These are phyloP conservation scores for Brachyhypopomus occidentalis DNA, from an alignment of 2,113 vertebrate species.

Conservation along the genomic window DNA sequence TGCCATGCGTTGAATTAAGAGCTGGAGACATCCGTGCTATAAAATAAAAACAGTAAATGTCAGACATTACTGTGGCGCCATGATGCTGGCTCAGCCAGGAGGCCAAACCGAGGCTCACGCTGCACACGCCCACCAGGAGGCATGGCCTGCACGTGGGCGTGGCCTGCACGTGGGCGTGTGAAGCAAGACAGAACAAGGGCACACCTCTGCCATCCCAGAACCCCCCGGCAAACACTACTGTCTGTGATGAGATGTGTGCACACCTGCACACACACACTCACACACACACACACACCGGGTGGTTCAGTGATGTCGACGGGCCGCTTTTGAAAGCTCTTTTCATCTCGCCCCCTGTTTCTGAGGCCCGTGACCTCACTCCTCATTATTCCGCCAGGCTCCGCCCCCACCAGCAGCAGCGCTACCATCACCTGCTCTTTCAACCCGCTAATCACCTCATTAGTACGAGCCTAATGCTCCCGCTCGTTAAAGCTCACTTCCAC, in stretches of 20 bases:
- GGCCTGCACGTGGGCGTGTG: neutral
- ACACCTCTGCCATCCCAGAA: neutral
- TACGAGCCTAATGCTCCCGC: neutral
- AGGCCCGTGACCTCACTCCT: neutral
- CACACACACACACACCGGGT: slow-evolving; percentile 7
- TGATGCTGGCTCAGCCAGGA: no score
- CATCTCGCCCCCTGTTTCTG: slow-evolving; percentile 1
- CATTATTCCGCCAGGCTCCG: neutral
- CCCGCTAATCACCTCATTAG: slow-evolving; percentile 7
- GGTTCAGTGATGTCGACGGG: neutral
- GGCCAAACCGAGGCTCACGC: neutral
- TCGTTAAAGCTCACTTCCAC: slow-evolving; percentile 17
- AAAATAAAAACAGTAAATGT: no score
- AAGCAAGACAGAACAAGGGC: neutral
- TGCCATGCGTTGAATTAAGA: no score
- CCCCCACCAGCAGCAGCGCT: neutral
- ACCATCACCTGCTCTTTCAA: neutral
- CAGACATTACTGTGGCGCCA: no score
- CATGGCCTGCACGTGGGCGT: neutral
- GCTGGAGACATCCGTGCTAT: no score
- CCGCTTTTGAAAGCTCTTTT: slow-evolving; percentile 2
- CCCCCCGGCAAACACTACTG: slow-evolving; percentile 38
- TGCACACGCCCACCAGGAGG: neutral
- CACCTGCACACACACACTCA: slow-evolving; percentile 3
- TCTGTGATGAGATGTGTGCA: slow-evolving; percentile 1